Evolutionary conservation across 2,113 vertebrate genomes (phyloP).

Genomic region (Mormoops blainvillei): DNA sequence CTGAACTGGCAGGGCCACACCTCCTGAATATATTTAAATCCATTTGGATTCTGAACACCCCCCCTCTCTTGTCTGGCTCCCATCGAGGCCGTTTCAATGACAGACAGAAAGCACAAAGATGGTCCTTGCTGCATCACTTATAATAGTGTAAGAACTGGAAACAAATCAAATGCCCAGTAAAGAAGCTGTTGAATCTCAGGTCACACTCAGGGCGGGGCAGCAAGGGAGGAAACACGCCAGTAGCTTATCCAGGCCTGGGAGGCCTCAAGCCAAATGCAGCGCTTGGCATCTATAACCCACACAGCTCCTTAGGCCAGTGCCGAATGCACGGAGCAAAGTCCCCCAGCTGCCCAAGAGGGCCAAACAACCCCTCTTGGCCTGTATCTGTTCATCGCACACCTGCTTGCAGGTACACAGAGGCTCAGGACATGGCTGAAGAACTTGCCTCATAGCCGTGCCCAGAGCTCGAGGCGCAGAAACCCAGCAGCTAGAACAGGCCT

Average conservation of each 20-base stretch:
- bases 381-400: background rate
- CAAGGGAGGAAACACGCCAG: background rate
- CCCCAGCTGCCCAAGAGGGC: background rate
- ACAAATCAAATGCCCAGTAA: background rate
- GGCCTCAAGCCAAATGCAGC: background rate
- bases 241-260: background rate
- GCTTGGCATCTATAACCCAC: background rate
- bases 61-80: background rate
- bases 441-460: background rate
- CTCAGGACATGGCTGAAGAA: background rate
- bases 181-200: background rate
- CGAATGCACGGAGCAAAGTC: background rate
- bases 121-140: background rate
- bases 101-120: background rate
- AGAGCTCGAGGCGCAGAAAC: background rate
- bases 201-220: background rate
- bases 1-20: background rate
- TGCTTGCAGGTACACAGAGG: background rate
- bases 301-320: background rate
- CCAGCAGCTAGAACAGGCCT: background rate
- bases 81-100: background rate
- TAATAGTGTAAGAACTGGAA: background rate
- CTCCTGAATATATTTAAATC: conserved; percentile 48
- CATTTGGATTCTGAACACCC: conserved; percentile 31
- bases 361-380: background rate